Conservation (phyloP, 2,113 vertebrate species). For the Dendropsophus ebraccatus region DNA sequence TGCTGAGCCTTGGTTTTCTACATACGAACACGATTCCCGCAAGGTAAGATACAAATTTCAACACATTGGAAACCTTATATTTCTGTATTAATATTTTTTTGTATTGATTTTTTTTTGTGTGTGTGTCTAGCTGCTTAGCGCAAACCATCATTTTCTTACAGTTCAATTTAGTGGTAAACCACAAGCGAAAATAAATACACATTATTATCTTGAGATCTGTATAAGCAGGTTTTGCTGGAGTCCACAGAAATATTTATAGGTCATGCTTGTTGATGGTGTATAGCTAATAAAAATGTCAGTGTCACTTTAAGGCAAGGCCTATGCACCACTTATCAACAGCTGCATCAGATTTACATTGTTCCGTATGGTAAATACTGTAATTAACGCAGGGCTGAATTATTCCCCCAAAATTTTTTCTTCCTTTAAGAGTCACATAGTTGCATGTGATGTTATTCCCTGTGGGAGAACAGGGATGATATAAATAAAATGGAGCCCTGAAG, state of each 20-base stretch:
- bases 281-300: not conserved
- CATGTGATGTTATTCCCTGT: too few relatives aligned
- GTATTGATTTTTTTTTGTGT: constrained; percentile 31
- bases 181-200: constrained; percentile 14
- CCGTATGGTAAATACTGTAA: too few relatives aligned
- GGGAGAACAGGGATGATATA: too few relatives aligned
- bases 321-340: too few relatives aligned
- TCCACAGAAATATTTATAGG: not conserved
- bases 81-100: not conserved
- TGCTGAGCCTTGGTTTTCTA: constrained; percentile 84
- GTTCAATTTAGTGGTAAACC: constrained; percentile 29
- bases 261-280: not conserved
- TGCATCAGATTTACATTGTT: too few relatives aligned
- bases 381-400: too few relatives aligned
- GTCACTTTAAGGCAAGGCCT: not conserved
- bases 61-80: not conserved
- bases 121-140: not conserved
- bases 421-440: too few relatives aligned
- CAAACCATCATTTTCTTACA: constrained; percentile 12
- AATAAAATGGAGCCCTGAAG: too few relatives aligned
- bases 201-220: constrained; percentile 13
- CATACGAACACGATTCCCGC: constrained; percentile 80
- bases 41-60: constrained; percentile 71
- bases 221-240: not conserved
- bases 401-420: too few relatives aligned